phyloP scores from a whole-genome alignment of 2,113 vertebrate species.

The Triplophysa rosa region DNA sequence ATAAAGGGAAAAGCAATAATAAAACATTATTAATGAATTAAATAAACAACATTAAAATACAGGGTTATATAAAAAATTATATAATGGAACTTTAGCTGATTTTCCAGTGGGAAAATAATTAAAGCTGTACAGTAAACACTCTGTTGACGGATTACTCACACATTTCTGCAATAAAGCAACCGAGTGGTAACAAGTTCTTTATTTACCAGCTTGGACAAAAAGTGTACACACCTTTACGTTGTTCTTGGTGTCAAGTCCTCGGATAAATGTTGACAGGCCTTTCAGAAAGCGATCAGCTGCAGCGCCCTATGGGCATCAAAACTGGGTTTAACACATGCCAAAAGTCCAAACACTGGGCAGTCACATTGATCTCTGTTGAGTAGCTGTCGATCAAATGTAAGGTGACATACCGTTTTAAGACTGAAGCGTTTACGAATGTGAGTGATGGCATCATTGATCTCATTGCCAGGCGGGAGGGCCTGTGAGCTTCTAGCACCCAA shows the following conservation, averaged over 20 bases:
- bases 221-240: slow-evolving; percentile 88
- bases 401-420: slow-evolving; percentile 77
- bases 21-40: not conserved
- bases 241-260: slow-evolving; percentile 89
- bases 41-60: not conserved
- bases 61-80: too few relatives aligned
- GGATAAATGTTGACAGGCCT: slow-evolving; percentile 86
- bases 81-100: not conserved
- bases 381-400: not conserved
- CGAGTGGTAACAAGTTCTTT: not conserved
- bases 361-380: not conserved
- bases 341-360: not conserved
- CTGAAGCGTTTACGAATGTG: slow-evolving; percentile 82
- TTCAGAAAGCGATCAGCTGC: slow-evolving; percentile 88
- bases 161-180: not conserved
- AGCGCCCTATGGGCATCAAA: slow-evolving; percentile 74
- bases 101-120: not conserved
- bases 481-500: slow-evolving; percentile 85
- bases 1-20: too few relatives aligned
- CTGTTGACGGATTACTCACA: not conserved
- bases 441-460: slow-evolving; percentile 82
- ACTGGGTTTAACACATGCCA: not conserved
- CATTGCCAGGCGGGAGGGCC: slow-evolving; percentile 74
- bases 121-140: not conserved
- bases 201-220: not conserved